phyloP scores from a whole-genome alignment of 2,888 invertebrate genomes.

The Sesia bembeciformis region DNA sequence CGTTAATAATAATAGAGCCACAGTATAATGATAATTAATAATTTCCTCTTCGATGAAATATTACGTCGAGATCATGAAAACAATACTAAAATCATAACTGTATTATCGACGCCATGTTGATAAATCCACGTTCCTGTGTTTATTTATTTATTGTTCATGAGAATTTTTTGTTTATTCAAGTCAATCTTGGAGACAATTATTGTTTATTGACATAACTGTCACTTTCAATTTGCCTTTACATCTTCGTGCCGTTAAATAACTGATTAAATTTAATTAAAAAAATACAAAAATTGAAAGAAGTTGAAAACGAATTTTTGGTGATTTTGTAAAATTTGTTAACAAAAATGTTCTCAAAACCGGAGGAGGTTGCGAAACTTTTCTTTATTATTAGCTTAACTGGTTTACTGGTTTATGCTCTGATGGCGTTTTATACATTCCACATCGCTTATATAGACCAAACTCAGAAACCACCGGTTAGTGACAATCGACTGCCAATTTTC shows the following conservation, averaged over 20 bases:
- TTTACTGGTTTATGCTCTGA: constrained; percentile 34
- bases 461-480: constrained; percentile 5
- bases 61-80: too few relatives aligned
- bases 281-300: too few relatives aligned
- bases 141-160: constrained; percentile 30
- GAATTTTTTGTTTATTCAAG: constrained; percentile 39
- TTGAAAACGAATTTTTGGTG: too few relatives aligned
- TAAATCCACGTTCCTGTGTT: background rate
- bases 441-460: constrained; percentile 20
- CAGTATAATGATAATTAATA: too few relatives aligned
- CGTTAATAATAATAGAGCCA: too few relatives aligned
- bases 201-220: constrained; percentile 19
- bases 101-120: too few relatives aligned
- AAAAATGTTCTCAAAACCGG: constrained; percentile 3
- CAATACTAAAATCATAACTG: too few relatives aligned
- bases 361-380: constrained; percentile 42
- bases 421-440: constrained; percentile 50
- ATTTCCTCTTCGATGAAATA: too few relatives aligned
- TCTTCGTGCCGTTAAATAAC: background rate
- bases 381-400: constrained; percentile 46
- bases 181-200: constrained; percentile 4
- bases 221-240: background rate
- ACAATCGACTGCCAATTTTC: background rate
- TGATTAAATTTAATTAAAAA: too few relatives aligned
- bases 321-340: too few relatives aligned